phyloP scores from a whole-genome alignment of 2,113 vertebrate genomes.

The Nycticryphes semicollaris region DNA sequence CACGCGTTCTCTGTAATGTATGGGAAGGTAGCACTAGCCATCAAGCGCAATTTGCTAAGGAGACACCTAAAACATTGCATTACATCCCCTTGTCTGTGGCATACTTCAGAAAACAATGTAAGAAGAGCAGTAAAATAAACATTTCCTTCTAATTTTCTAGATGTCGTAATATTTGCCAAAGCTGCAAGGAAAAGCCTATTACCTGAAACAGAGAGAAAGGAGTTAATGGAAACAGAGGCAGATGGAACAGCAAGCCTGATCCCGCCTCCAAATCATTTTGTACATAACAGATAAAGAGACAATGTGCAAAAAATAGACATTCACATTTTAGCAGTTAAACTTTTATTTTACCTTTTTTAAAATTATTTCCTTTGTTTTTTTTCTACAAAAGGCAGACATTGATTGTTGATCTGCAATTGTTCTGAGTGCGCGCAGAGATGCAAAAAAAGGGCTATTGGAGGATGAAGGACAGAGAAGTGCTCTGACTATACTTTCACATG shows the following conservation, averaged over 20 bases:
- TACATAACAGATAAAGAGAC: constrained; percentile 78
- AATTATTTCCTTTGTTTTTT: constrained; percentile 78
- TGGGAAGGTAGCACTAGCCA: constrained; percentile 40
- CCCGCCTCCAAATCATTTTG: constrained; percentile 68
- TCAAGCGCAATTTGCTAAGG: constrained; percentile 48
- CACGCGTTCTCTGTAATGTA: constrained; percentile 1
- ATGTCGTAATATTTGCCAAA: constrained; percentile 68
- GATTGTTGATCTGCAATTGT: constrained; percentile 75
- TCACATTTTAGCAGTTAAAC: constrained; percentile 85
- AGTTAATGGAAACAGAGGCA: constrained; percentile 66
- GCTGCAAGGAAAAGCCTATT: constrained; percentile 73
- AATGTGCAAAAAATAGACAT: constrained; percentile 87
- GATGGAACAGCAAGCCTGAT: constrained; percentile 23
- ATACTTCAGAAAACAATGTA: constrained; percentile 67
- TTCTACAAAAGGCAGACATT: constrained; percentile 82
- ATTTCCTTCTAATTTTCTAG: constrained; percentile 66
- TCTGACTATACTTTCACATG: constrained; percentile 47
- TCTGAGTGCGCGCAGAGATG: constrained; percentile 66
- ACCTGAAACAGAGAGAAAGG: constrained; percentile 74
- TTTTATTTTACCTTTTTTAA: constrained; percentile 82
- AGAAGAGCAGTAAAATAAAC: constrained; percentile 64
- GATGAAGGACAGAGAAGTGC: constrained; percentile 52
- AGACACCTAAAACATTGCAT: constrained; percentile 62
- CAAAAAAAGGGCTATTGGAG: constrained; percentile 28
- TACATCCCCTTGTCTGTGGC: constrained; percentile 59